Base-by-base conservation (phyloP, 1,140 invertebrate species). In the Drosophila bocki region DNA sequence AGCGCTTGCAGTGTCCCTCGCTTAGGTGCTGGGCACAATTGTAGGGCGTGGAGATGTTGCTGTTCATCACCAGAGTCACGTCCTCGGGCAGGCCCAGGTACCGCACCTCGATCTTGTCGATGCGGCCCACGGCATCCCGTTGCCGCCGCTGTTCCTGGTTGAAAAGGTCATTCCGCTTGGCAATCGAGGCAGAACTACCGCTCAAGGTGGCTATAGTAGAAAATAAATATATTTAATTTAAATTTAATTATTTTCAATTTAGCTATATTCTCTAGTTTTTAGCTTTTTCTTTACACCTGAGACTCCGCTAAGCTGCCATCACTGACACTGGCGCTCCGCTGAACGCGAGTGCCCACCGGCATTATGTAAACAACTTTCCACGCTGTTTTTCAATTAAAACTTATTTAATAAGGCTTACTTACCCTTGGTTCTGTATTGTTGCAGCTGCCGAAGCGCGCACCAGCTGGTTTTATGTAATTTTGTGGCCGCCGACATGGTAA, bases 81-180 rank as follows among this genome's bases (percentile, higher is more conserved):
- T 97, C 95, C 71, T 97, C 95, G 0, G 96, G 95, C 6, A 94
- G 84, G 1, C 97, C 97, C 61, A 95, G 93, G 92, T 97, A 97
- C 63, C 95, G 94, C 0, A 99, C 96, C 93, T 97, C 94, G 62
- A 99, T 98, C 94, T 99, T 99, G 90, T 99, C 97, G 57, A 99
- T 95, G 90, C 98, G 93, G 8, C 96, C 97, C 32, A 98, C 93
- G 8, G 94, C 92, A 42, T 95, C 75, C 39, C 95, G 92, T 67
- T 98, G 97, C 22, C 96, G 93, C 62, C 95, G 94, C 81, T 96
- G 95, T 93, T 99, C 98, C 59, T 95, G 87, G n/a, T 95, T 93
- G 88, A 99, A 99, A 8, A 99, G 79, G 47, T 96, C 94, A 94
- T 95, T 95, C 51, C 95, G 94, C 56, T 68, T 93, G 37, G 44